A percentile compares a stretch with the other conserved stretches of the same genome.
These are phyloP conservation scores for Diarsia dahlii DNA, from an alignment of 2,888 invertebrate genomes.

Conservation along the genomic window DNA sequence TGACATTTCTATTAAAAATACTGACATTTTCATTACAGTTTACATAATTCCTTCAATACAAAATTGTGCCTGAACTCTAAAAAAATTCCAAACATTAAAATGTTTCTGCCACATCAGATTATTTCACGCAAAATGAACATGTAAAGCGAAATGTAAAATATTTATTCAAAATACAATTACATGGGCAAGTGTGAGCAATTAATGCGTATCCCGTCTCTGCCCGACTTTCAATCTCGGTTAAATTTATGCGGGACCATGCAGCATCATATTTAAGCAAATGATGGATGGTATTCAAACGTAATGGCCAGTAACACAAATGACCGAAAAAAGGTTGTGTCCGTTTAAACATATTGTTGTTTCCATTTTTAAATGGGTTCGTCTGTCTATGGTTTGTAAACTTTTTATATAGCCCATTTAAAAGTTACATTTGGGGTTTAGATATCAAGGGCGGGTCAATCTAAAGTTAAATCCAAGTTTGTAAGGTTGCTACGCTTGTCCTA, in stretches of 20 bases:
- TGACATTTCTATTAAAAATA: neutral
- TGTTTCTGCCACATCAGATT: neutral
- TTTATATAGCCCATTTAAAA: no score
- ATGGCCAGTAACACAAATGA: slow-evolving; percentile 17
- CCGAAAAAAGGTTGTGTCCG: slow-evolving; percentile 5
- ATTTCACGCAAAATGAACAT: neutral
- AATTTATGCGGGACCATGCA: slow-evolving; percentile 69
- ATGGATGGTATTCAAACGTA: slow-evolving; percentile 55
- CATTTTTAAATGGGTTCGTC: neutral
- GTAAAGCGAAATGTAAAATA: slow-evolving; percentile 36
- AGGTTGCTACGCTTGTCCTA: no score
- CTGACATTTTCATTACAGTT: neutral
- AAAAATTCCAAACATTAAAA: neutral
- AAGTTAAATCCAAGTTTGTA: no score
- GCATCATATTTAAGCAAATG: slow-evolving; percentile 66
- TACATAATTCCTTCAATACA: neutral
- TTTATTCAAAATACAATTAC: slow-evolving; percentile 51
- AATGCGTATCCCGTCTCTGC: slow-evolving; percentile 43
- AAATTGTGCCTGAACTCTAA: neutral
- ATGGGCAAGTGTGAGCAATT: slow-evolving; percentile 42
- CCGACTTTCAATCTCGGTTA: slow-evolving; percentile 51
- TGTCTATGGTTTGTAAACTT: neutral
- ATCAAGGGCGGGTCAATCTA: no score
- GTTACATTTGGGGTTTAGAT: no score
- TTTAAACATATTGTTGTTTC: slow-evolving; percentile 4